Conservation (phyloP, 64 coral and sea anemone species). For the Pachyseris speciosa region DNA sequence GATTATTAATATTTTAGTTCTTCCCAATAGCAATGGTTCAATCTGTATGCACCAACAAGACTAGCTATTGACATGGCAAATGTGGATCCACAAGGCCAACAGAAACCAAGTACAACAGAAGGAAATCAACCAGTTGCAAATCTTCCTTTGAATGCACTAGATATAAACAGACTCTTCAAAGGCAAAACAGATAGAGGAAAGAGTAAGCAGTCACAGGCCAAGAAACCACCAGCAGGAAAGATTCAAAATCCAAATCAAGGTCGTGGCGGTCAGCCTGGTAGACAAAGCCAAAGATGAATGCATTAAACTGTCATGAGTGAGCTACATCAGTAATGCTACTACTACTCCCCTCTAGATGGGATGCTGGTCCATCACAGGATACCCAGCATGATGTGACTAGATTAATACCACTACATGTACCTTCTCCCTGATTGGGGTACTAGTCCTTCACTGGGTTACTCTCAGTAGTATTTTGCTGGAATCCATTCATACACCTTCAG, state of each 20-base stretch:
- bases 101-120: background rate
- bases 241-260: conserved; percentile 38
- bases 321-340: too few species aligned
- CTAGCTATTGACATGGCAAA: conserved; percentile 75
- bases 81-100: conserved; percentile 11
- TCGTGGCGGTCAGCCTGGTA: conserved; percentile 8
- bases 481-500: too few species aligned
- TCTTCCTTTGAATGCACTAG: conserved; percentile 81
- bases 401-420: too few species aligned
- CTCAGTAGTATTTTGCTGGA: too few species aligned
- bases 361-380: too few species aligned
- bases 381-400: too few species aligned
- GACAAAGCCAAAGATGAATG: conserved; percentile 2
- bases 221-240: conserved; percentile 81
- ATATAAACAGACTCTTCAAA: conserved; percentile 89
- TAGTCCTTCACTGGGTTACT: too few species aligned
- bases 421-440: too few species aligned
- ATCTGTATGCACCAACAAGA: conserved; percentile 91
- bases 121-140: conserved; percentile 30
- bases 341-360: too few species aligned
- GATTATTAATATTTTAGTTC: background rate
- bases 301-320: too few species aligned
- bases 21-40: conserved; percentile 93
- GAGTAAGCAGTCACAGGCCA: conserved; percentile 71
- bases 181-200: conserved; percentile 83